A percentile compares a stretch with the other conserved stretches of the same genome.
phyloP scores from a whole-genome alignment of 2,113 vertebrate species.

The Malurus melanocephalus region DNA sequence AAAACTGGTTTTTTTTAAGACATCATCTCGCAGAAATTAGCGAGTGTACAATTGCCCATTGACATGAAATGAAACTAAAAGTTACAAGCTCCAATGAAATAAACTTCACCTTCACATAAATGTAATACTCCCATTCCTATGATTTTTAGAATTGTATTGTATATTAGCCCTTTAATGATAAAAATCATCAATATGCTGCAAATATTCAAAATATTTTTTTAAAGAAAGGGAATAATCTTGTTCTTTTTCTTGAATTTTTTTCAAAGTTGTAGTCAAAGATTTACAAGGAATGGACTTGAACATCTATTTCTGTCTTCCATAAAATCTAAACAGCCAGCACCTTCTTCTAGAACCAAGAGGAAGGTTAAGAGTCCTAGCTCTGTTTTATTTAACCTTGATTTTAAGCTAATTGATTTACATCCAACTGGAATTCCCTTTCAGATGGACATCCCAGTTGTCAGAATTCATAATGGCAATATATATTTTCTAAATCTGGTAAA shows the following conservation, averaged over 20 bases:
- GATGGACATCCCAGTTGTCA: not conserved
- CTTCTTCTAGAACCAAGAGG: not conserved
- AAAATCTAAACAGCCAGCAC: not conserved
- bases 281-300: not conserved
- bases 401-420: not conserved
- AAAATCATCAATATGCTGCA: not conserved
- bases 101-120: not conserved
- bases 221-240: not conserved
- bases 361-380: not conserved
- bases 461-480: not conserved
- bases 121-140: not conserved
- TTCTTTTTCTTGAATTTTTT: not conserved
- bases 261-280: not conserved
- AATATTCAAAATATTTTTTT: not conserved
- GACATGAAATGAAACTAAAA: not conserved
- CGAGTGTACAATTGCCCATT: not conserved
- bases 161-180: not conserved
- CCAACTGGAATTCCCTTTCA: not conserved
- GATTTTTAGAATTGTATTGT: not conserved
- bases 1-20: not conserved
- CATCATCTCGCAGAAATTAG: not conserved
- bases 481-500: not conserved
- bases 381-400: not conserved
- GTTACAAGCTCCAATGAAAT: not conserved
- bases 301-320: not conserved